Evolutionary conservation across 2,888 invertebrate genomes (phyloP).

Genomic region (Caenorhabditis sp.): DNA sequence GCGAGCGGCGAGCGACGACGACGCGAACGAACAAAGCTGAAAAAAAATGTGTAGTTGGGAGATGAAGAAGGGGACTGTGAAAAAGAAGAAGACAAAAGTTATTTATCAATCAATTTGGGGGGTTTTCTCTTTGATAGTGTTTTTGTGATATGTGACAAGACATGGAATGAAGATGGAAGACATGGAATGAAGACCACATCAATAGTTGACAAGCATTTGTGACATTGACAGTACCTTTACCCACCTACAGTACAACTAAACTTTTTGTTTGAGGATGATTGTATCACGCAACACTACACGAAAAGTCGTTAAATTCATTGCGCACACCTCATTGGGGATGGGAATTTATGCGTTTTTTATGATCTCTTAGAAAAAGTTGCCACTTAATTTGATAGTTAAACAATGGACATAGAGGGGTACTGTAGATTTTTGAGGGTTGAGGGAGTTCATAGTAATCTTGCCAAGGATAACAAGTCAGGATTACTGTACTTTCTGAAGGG

Average conservation of each 20-base stretch:
- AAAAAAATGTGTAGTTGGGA: not conserved
- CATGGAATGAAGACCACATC: conserved; percentile 1
- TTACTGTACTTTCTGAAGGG: too few relatives aligned
- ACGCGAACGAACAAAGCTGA: conserved; percentile 1
- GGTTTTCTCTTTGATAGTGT: too few relatives aligned
- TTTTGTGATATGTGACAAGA: not conserved
- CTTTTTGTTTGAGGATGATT: too few relatives aligned
- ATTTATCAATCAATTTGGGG: not conserved
- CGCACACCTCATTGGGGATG: not conserved
- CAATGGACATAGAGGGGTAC: too few relatives aligned
- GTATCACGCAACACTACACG: not conserved
- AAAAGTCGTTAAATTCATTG: not conserved
- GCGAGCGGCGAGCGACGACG: not conserved
- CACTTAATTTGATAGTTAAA: not conserved
- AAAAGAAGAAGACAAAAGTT: not conserved
- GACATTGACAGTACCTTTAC: not conserved
- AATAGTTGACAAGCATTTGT: not conserved
- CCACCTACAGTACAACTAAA: too few relatives aligned
- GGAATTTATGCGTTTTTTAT: conserved; percentile 1
- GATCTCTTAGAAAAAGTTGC: not conserved
- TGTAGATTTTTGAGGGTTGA: too few relatives aligned
- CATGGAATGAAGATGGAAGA: not conserved
- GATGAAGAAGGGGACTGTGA: conserved; percentile 5
- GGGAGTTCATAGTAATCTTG: too few relatives aligned
- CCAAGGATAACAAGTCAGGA: too few relatives aligned